Evolutionary conservation across 2,888 invertebrate species (phyloP), one percentile per base, ranked within the genome.

Genomic region (Drosophila kokeensis): DNA sequence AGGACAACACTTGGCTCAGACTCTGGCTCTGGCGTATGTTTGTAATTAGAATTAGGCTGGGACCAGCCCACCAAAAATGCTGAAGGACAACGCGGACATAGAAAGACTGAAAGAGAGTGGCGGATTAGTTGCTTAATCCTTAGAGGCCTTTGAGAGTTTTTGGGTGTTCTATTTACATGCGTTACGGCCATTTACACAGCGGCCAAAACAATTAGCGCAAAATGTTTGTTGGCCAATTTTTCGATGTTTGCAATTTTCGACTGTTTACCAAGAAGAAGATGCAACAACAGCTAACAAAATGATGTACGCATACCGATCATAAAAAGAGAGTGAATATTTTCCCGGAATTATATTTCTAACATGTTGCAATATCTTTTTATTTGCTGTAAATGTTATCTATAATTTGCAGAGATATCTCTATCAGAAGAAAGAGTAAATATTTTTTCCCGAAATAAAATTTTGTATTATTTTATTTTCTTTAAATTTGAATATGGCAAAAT

Each of bases 1-100:
- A 27, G 27, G 21, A 34, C 50, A 59, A 49, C 63, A 60, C 60
- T 69, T 71, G 67, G 45, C 24, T 45, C 7, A 24, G 45, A 4
- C 24, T 45, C 15, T 15, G 45, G 45, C 15, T 45, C 15, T 24
- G 45, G 38, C 64, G 83, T 75, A 76, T 89, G 78, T 79, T 87
- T 89, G 82, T 77, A 77, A 87, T 89, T 87, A 73, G 74, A 79
- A 87, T 89, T 87, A 86, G 84, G 68, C 61, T 61, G 52, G 82
- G 87, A 75, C 80, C 87, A 80, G 62, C 86, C 87, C 80, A 87
- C 82, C 62, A 68, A 73, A 72, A 78, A 27, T 69, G 21, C 21
- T 30, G 65, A 55, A 53, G 32, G 32, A 34, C 45, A 24, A 4
- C 36, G 52, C 58, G 54, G 69, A 54, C 60, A 54, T 6, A 1